Percentiles rank a stretch among this genome's conserved stretches.
Conservation (phyloP, 2,113 vertebrate species). For the Austrofundulus limnaeus region DNA sequence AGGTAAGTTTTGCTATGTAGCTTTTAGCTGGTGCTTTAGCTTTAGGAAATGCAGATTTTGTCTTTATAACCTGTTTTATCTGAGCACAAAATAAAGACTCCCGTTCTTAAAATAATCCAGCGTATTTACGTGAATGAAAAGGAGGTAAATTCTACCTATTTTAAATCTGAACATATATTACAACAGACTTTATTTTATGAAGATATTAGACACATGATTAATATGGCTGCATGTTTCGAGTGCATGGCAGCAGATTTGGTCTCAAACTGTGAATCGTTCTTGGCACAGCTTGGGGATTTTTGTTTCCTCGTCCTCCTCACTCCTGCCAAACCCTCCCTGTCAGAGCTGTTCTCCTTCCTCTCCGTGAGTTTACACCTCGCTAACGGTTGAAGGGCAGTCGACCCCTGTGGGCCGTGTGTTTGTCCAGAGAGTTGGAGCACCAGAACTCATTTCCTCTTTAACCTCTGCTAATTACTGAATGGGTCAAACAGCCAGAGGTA, state of each 20-base stretch:
- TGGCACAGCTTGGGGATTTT: conserved; percentile 21
- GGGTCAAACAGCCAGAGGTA: background rate
- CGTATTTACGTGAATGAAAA: too few species aligned
- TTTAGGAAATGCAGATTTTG: too few species aligned
- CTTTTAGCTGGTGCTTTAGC: too few species aligned
- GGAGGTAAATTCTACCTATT: too few species aligned
- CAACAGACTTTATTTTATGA: too few species aligned
- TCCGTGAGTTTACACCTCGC: conserved; percentile 14
- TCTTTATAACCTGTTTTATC: too few species aligned
- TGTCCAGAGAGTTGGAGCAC: conserved; percentile 2
- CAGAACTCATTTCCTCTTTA: conserved; percentile 41
- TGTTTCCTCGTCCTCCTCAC: conserved; percentile 9
- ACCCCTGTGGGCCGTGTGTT: conserved; percentile 2
- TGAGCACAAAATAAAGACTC: too few species aligned
- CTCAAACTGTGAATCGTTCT: conserved; percentile 17
- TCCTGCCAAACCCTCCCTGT: conserved; percentile 11
- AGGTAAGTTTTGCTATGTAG: too few species aligned
- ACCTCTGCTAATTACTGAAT: conserved; percentile 11
- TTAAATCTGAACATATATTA: too few species aligned
- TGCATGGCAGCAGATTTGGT: conserved; percentile 1
- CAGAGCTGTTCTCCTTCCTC: conserved; percentile 29
- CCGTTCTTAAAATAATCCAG: too few species aligned
- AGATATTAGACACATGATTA: too few species aligned
- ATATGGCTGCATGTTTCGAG: background rate
- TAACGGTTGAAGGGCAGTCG: conserved; percentile 21